These are phyloP conservation scores for Acanthis flammea DNA, from an alignment of 2,797 vertebrate genomes.

Conservation along the genomic window DNA sequence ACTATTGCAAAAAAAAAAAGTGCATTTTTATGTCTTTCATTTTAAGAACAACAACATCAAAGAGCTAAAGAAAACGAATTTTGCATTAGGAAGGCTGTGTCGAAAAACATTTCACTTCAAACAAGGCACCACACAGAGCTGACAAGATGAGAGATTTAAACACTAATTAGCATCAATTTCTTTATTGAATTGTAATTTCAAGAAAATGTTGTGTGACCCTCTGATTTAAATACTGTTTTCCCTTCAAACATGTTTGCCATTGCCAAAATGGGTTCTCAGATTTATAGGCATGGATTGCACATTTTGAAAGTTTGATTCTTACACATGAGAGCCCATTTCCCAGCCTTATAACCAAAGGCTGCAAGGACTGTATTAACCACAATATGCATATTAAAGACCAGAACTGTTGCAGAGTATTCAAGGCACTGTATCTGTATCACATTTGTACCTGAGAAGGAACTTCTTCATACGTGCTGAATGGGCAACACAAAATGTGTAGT, in stretches of 20 bases:
- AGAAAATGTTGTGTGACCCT: not conserved
- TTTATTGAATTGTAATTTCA: conserved; percentile 20
- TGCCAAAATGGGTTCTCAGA: not conserved
- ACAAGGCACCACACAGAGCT: conserved; percentile 12
- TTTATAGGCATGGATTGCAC: not conserved
- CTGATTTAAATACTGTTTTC: conserved; percentile 39
- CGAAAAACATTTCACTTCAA: conserved; percentile 29
- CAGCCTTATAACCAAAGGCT: not conserved
- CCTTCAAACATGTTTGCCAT: not conserved
- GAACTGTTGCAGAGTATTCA: not conserved
- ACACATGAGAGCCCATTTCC: not conserved
- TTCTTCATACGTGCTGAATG: not conserved
- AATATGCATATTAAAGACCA: not conserved
- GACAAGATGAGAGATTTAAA: conserved; percentile 44
- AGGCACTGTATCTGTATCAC: not conserved
- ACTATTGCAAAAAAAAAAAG: not conserved
- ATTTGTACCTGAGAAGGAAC: not conserved
- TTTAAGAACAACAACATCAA: conserved; percentile 30
- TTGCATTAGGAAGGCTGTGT: not conserved
- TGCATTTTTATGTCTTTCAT: not conserved
- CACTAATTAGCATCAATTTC: conserved; percentile 27
- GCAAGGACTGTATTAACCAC: not conserved
- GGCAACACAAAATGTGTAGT: not conserved
- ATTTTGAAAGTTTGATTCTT: not conserved
- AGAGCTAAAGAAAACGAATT: conserved; percentile 33